These are phyloP conservation scores for Heliangelus exortis DNA, from an alignment of 2,797 vertebrate species.

Conservation along the genomic window DNA sequence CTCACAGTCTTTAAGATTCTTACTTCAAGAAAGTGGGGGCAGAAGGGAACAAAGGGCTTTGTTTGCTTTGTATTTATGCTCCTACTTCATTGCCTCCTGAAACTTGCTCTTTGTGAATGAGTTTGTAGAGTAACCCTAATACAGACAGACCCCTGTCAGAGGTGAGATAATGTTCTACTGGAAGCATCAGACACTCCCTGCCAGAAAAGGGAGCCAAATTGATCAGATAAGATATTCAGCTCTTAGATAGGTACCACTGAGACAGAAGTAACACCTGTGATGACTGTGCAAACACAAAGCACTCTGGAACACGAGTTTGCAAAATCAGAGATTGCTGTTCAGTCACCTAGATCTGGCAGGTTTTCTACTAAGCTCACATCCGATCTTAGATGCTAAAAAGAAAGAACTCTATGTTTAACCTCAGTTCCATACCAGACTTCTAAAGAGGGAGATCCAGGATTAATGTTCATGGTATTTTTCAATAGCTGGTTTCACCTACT, in stretches of 20 bases:
- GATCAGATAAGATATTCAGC: neutral
- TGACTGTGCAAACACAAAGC: neutral
- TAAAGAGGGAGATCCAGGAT: neutral
- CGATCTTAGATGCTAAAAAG: neutral
- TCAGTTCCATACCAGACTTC: neutral
- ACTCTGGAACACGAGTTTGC: neutral
- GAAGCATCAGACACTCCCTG: neutral
- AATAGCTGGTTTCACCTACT: neutral
- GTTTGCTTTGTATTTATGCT: neutral
- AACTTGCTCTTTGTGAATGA: neutral
- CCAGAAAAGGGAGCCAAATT: neutral
- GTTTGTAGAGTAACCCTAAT: neutral
- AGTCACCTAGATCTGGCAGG: neutral
- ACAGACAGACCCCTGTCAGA: neutral
- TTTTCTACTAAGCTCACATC: neutral
- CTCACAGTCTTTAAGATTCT: neutral
- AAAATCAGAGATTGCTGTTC: neutral
- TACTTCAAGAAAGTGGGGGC: neutral
- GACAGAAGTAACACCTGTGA: neutral
- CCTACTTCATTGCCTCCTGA: neutral
- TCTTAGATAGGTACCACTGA: fast-evolving
- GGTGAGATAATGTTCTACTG: fast-evolving
- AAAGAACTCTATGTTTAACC: neutral
- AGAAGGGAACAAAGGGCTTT: neutral
- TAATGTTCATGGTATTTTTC: neutral